Base-by-base conservation (phyloP, 2,888 invertebrate genomes). In the Tipula lateralis region DNA sequence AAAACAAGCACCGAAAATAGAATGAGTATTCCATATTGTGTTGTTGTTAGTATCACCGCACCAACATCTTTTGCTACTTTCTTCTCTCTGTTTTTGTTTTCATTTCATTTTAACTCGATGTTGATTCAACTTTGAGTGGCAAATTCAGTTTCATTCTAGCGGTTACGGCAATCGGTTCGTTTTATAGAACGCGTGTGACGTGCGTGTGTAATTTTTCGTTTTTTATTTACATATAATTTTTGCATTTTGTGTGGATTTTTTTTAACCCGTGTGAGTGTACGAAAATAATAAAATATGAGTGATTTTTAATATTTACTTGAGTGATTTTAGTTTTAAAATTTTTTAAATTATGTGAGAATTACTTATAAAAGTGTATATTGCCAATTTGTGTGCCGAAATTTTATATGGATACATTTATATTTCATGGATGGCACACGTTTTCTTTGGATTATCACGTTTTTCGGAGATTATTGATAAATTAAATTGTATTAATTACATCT, bases 11-110 rank as follows among this genome's bases (percentile, higher is more conserved):
- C 66, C 66, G 9, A 66, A 66, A 66, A 66, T 66, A 66, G 66
- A 66, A 66, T 66, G 66, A 66, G 66, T 24, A 24, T 9, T 66
- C 24, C 66, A 24, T 24, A 12, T 24, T 66, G 66, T 66, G 66
- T 66, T 66, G 66, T 66, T 66, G 24, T 66, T n/a, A 9, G 66
- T 50, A 9, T 9, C n/a, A 12, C 24, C 66, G 24, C 7, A 66
- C 66, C 66, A 66, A 66, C 66, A 66, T 66, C 66, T 66, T 24
- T 66, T 66, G 66, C 66, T 66, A 66, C 66, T 66, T 66, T 66
- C 66, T 66, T 66, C 66, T 66, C 66, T 66, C 66, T 19, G 66
- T 66, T 66, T 66, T 66, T 66, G 66, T 66, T 66, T 66, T 66
- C 24, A 66, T 66, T 66, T 66, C 24, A 66, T 66, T 66, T 66